A percentile compares a stretch with the other conserved stretches of the same genome.
Conservation (phyloP, 2,113 vertebrate genomes). For the Electrona antarctica region DNA sequence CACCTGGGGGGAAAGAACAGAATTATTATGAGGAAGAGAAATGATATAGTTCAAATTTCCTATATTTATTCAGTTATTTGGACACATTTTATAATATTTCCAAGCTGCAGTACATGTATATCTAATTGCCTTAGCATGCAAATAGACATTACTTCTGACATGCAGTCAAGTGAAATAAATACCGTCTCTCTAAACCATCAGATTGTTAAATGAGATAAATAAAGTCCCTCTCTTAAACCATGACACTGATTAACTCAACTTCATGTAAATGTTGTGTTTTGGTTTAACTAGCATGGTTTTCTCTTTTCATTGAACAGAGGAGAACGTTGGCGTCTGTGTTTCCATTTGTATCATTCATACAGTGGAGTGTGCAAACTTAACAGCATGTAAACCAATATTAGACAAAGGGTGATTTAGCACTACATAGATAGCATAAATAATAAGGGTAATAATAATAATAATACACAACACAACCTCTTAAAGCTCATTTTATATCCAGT, state of each 20-base stretch:
- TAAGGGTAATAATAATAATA: constrained; percentile 25
- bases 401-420: constrained; percentile 5
- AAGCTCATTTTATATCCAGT: no score
- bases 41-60: background rate
- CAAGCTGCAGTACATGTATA: background rate
- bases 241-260: constrained; percentile 13
- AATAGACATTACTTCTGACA: constrained; percentile 1
- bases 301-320: background rate
- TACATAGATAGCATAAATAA: constrained; percentile 12
- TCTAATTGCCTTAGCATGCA: constrained; percentile 7
- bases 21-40: constrained; percentile 59
- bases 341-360: background rate
- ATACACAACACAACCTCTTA: constrained; percentile 1
- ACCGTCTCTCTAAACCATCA: background rate
- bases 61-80: no score
- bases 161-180: constrained; percentile 39
- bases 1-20: constrained; percentile 5
- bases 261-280: background rate
- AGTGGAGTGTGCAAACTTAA: constrained; percentile 38
- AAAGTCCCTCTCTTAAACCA: background rate
- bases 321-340: background rate
- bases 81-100: constrained; percentile 3
- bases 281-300: constrained; percentile 14
- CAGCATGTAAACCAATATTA: background rate
- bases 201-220: constrained; percentile 31